Percentiles rank a stretch among this genome's conserved stretches.
These are phyloP conservation scores for Penaeus japonicus DNA, from an alignment of 1,140 invertebrate genomes.

Conservation along the genomic window DNA sequence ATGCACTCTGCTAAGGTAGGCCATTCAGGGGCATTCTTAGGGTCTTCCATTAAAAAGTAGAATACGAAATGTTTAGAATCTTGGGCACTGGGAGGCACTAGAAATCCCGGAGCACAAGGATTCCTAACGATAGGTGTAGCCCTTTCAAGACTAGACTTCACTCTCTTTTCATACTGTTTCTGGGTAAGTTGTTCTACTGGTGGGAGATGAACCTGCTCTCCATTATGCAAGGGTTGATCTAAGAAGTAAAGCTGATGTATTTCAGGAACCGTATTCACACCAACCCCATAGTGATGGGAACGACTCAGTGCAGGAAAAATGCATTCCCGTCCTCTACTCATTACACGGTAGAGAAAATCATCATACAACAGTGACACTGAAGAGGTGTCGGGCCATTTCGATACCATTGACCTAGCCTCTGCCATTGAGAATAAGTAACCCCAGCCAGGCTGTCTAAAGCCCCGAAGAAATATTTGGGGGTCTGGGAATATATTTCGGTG, in stretches of 20 bases:
- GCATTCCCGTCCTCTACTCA: slow-evolving; percentile 42
- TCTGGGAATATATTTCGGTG: neutral
- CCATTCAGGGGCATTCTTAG: slow-evolving; percentile 31
- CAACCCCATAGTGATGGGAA: slow-evolving; percentile 46
- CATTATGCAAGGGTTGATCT: slow-evolving; percentile 31
- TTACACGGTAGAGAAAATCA: slow-evolving; percentile 21
- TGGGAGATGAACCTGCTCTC: slow-evolving; percentile 4
- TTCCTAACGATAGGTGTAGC: slow-evolving; percentile 23
- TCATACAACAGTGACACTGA: slow-evolving; percentile 30
- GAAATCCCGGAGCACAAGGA: slow-evolving; percentile 44
- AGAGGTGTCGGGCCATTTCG: slow-evolving; percentile 13
- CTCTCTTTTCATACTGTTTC: neutral
- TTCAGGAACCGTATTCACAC: slow-evolving; percentile 46
- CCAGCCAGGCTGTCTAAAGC: slow-evolving; percentile 48
- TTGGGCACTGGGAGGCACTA: neutral
- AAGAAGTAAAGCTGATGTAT: slow-evolving; percentile 51
- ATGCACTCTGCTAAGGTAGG: slow-evolving; percentile 49
- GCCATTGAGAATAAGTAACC: slow-evolving; percentile 30
- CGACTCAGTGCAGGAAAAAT: slow-evolving; percentile 43
- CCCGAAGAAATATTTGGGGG: slow-evolving; percentile 16
- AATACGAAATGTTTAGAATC: slow-evolving; percentile 28
- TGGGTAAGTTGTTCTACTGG: slow-evolving; percentile 4
- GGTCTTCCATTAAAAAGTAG: slow-evolving; percentile 35
- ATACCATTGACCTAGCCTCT: slow-evolving; percentile 6
- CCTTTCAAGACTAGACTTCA: neutral